A percentile compares a stretch with the other conserved stretches of the same genome.
Evolutionary conservation across 2,113 vertebrate species (phyloP).

Genomic region (Sinocyclocheilus anshuiensis): DNA sequence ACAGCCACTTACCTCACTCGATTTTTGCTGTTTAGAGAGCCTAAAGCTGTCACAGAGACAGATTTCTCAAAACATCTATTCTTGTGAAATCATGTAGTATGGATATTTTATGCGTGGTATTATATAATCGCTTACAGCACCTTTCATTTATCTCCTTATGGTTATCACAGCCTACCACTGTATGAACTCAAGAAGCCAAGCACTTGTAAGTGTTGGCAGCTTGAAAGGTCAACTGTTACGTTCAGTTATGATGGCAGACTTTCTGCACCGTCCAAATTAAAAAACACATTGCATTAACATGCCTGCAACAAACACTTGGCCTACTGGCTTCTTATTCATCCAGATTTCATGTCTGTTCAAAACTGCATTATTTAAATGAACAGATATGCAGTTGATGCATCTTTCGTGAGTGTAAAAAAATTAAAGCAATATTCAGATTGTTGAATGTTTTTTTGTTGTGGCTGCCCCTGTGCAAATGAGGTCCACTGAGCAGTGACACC

Average conservation of each 20-base stretch:
- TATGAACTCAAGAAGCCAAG: not conserved
- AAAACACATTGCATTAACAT: not conserved
- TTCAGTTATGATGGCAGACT: not conserved
- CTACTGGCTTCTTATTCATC: not conserved
- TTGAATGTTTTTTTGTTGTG: not conserved
- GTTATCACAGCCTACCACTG: not conserved
- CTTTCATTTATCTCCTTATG: not conserved
- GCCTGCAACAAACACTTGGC: not conserved
- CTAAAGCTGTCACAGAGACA: not conserved
- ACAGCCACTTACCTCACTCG: not conserved
- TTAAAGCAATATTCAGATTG: not conserved
- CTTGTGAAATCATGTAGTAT: not conserved
- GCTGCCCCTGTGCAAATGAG: slow-evolving; percentile 42
- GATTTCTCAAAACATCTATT: slow-evolving; percentile 6
- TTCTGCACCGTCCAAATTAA: not conserved
- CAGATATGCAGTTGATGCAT: not conserved
- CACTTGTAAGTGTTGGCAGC: slow-evolving; percentile 7
- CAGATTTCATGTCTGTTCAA: not conserved
- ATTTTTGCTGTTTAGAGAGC: not conserved
- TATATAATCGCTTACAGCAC: not conserved
- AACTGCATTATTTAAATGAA: not conserved
- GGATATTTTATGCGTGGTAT: not conserved
- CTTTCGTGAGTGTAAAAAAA: not conserved
- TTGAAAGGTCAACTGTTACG: not conserved
- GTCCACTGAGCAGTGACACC: slow-evolving; percentile 39